A percentile compares a stretch with the other conserved stretches of the same genome.
Conservation (phyloP, 2,888 invertebrate species). For the Matsumyia berberina region DNA sequence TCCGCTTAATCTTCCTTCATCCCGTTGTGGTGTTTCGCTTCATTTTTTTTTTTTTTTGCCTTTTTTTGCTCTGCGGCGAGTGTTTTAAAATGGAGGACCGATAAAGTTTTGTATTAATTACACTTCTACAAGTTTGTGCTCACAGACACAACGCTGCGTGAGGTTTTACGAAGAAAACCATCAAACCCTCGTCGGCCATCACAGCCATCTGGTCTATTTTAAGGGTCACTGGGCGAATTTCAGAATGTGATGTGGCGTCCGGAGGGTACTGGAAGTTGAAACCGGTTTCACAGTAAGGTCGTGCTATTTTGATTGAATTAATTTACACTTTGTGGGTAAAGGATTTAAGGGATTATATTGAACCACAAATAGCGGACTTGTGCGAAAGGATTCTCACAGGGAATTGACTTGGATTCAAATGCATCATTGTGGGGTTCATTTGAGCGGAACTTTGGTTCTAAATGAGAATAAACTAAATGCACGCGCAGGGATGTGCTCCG, state of each 20-base stretch:
- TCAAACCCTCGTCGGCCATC: neutral
- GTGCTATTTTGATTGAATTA: conserved; percentile 64
- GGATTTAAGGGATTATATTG: conserved; percentile 31
- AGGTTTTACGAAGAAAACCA: neutral
- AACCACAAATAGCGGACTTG: conserved; percentile 36
- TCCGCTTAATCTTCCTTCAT: conserved; percentile 37
- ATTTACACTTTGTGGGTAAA: conserved; percentile 58
- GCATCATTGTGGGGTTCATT: neutral
- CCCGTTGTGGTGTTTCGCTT: conserved; percentile 27
- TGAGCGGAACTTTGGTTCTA: neutral
- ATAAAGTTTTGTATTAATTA: conserved; percentile 67
- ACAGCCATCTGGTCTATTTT: conserved; percentile 16
- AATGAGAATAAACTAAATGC: neutral
- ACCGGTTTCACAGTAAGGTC: neutral
- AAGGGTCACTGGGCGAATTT: conserved; percentile 23
- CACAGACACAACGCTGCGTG: conserved; percentile 32
- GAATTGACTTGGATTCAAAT: conserved; percentile 1
- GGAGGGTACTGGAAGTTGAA: neutral
- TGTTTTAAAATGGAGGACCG: conserved; percentile 48
- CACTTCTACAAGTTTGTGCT: conserved; percentile 54
- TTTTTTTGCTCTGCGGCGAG: neutral
- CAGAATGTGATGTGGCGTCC: neutral
- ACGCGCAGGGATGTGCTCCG: too few relatives aligned
- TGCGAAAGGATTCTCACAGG: conserved; percentile 17
- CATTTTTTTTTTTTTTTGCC: neutral